Evolutionary conservation across 2,797 vertebrate genomes (phyloP).

Genomic region (Enteromius argenteus): DNA sequence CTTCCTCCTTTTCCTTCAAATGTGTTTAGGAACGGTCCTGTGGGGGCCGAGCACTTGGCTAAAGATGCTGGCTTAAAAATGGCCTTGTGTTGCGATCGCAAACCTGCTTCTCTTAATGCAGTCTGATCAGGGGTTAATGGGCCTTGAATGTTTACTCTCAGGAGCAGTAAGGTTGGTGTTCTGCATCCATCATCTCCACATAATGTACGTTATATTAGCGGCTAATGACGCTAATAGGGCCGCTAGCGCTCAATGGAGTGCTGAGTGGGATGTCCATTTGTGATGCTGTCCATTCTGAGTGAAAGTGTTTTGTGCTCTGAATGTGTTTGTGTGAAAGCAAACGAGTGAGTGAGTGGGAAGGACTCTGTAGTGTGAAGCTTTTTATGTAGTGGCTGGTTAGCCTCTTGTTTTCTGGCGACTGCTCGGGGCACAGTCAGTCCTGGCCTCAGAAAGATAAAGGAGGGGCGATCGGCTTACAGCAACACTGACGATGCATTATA

Average conservation of each 20-base stretch:
- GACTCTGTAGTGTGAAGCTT: background rate
- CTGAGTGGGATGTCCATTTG: conserved; percentile 42
- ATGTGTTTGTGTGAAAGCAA: conserved; percentile 25
- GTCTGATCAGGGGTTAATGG: conserved; percentile 65
- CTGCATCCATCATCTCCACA: conserved; percentile 15
- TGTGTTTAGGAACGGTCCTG: conserved; percentile 37
- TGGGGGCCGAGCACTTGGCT: background rate
- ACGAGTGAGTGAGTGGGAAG: background rate
- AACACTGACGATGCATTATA: background rate
- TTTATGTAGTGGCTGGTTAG: conserved; percentile 6
- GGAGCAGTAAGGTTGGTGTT: conserved; percentile 26
- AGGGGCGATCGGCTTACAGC: background rate
- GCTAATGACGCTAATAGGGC: conserved; percentile 46
- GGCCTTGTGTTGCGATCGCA: conserved; percentile 19
- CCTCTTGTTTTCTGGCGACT: background rate
- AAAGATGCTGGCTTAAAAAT: conserved; percentile 17
- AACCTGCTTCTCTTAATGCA: conserved; percentile 57
- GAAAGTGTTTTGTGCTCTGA: conserved; percentile 23
- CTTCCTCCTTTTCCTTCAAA: background rate
- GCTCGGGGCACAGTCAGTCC: background rate
- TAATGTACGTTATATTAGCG: conserved; percentile 45
- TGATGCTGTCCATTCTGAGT: conserved; percentile 27
- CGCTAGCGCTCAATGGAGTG: conserved; percentile 30
- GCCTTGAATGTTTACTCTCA: conserved; percentile 61
- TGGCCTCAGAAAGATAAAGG: background rate